Base-by-base conservation (phyloP, 2,113 vertebrate genomes). In the Erythrocebus patas region DNA sequence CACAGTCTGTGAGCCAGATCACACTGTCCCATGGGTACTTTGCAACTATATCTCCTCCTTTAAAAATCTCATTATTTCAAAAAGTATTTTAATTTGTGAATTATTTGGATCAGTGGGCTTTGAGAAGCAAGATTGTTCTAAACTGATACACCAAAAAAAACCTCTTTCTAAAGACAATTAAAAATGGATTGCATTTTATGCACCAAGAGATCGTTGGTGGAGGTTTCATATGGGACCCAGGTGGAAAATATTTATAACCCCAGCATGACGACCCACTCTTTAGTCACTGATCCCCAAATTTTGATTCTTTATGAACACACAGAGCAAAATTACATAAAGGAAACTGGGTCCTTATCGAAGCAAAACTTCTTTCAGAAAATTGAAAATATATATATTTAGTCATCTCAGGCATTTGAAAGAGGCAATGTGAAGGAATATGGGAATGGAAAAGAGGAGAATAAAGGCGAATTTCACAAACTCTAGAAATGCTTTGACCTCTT, bases 81-180 rank as follows among this genome's bases (percentile, higher is more conserved):
- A 96, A 97, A 93, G 93, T 45, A 92, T 97, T 98, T 98, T n/a
- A 86, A 70, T 81, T 93, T 85, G 83, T 86, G 97, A 97, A 95
- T 97, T 96, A 86, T 59, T 81, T 59, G 98, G 94, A 73, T 98
- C 96, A 98, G 91, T 32, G 91, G 97, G 45, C 97, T 96, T 97
- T 96, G 75, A 96, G 88, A 97, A 98, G 98, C 95, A 97, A 93
- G 89, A 57, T 96, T 92, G 94, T 96, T 59, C 90, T 92, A 95
- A 95, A 92, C 92, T 88, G 90, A 95, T 38, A 50, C 43, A 40
- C 50, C 57, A 95, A 95, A 98, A 98, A 98, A 97, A 22, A 13
- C 13, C 90, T 50, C 32, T 96, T 98, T 97, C 95, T 97, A 84
- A 97, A 89, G 91, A 92, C 97, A 98, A 98, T 98, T 85, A 97